A percentile compares a stretch with the other conserved stretches of the same genome.
Conservation (phyloP, 2,888 invertebrate genomes). For the Diaperis boleti region DNA sequence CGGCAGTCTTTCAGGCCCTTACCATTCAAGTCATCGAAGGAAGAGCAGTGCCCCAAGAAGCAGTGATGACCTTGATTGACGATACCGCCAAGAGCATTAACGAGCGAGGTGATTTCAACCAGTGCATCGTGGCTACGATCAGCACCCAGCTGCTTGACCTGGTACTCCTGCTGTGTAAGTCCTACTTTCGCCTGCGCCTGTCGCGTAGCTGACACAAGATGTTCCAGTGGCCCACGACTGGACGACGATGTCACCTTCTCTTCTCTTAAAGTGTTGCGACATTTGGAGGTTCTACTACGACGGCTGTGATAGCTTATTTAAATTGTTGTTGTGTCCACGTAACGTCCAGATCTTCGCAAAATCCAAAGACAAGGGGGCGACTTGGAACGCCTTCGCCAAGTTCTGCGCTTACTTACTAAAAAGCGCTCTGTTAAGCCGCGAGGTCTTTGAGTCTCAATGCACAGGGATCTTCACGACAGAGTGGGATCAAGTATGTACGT, state of each 20-base stretch:
- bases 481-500: conserved; percentile 68
- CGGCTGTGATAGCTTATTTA: conserved; percentile 53
- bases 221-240: conserved; percentile 53
- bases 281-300: conserved; percentile 49
- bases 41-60: background rate
- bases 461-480: conserved; percentile 76
- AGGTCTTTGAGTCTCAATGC: conserved; percentile 75
- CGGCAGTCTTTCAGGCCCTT: background rate
- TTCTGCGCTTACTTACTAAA: conserved; percentile 66
- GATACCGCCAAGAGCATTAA: conserved; percentile 50
- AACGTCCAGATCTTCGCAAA: conserved; percentile 56
- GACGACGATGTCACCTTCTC: conserved; percentile 34
- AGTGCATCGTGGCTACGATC: conserved; percentile 52
- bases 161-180: conserved; percentile 57
- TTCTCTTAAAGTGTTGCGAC: conserved; percentile 42
- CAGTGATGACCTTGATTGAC: conserved; percentile 16
- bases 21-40: conserved; percentile 6
- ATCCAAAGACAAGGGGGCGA: conserved; percentile 42
- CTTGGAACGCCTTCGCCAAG: conserved; percentile 55
- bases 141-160: conserved; percentile 56
- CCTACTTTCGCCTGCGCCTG: no score
- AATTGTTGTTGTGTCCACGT: conserved; percentile 55
- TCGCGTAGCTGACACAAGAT: conserved; percentile 4
- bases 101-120: conserved; percentile 60
- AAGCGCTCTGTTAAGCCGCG: conserved; percentile 70